phyloP scores from a whole-genome alignment of 35 echinoderm and acorn worm species.

The Eucidaris tribuloides region DNA sequence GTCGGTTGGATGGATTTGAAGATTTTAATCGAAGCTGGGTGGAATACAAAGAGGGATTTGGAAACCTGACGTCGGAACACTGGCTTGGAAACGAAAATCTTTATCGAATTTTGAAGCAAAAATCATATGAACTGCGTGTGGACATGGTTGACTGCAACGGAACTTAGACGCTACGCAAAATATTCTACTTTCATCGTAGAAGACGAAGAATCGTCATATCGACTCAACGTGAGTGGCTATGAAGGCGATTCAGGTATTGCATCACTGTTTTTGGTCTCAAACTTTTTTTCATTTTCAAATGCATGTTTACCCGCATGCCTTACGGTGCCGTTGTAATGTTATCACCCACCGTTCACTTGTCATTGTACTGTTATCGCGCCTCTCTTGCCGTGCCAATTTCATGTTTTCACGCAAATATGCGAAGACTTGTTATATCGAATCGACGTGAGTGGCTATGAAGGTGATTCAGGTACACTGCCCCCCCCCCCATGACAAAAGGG shows the following conservation, averaged over 20 bases:
- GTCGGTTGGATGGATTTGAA: conserved; percentile 17
- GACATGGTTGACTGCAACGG: conserved; percentile 12
- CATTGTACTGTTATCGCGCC: too few relatives aligned
- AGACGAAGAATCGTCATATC: not conserved
- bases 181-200: not conserved
- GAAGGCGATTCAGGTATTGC: not conserved
- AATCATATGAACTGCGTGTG: not conserved
- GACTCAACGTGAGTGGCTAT: not conserved
- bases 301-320: too few relatives aligned
- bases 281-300: too few relatives aligned
- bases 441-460: too few relatives aligned
- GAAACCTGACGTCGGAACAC: conserved; percentile 4
- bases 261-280: too few relatives aligned
- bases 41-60: conserved; percentile 38
- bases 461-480: not conserved
- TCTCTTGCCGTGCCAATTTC: too few relatives aligned
- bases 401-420: too few relatives aligned
- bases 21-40: conserved; percentile 29
- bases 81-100: conserved; percentile 59
- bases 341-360: too few relatives aligned
- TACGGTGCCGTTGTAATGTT: too few relatives aligned
- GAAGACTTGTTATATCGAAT: too few relatives aligned
- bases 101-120: not conserved
- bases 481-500: too few relatives aligned
- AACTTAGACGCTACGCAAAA: not conserved